These are phyloP conservation scores for Auanema sp. DNA, from an alignment of 2,888 invertebrate species.

Conservation along the genomic window DNA sequence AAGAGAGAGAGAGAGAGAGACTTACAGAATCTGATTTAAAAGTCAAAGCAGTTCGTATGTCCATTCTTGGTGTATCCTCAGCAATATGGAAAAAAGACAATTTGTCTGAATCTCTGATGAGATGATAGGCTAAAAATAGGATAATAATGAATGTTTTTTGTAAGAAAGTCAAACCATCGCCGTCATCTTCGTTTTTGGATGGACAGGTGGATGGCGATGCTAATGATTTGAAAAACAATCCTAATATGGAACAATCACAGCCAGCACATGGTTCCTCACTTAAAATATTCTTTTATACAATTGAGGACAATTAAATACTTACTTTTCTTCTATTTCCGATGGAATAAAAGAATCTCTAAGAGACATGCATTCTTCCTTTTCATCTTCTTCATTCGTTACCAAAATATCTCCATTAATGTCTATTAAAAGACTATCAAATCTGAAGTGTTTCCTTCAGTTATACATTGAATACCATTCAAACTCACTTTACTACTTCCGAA, in stretches of 20 bases:
- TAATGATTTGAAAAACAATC: constrained; percentile 12
- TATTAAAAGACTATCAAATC: too few species aligned
- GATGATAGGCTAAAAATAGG: constrained; percentile 16
- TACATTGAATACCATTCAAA: too few species aligned
- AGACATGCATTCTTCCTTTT: constrained; percentile 5
- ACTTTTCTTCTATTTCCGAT: constrained; percentile 12
- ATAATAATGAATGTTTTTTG: neutral
- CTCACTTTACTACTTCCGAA: neutral
- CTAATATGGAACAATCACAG: constrained; percentile 17
- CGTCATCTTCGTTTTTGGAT: neutral
- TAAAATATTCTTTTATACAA: too few species aligned
- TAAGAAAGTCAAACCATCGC: neutral
- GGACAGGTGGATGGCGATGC: constrained; percentile 13
- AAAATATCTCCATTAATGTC: constrained; percentile 3
- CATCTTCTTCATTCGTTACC: constrained; percentile 6
- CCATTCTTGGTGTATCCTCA: constrained; percentile 19
- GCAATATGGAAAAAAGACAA: constrained; percentile 36
- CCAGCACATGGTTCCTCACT: constrained; percentile 10
- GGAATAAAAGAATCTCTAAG: constrained; percentile 12
- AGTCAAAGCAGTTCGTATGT: constrained; percentile 25
- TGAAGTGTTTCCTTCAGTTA: too few species aligned
- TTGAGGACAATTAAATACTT: constrained; percentile 2
- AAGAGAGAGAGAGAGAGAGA: too few species aligned
- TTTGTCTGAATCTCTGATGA: constrained; percentile 35
- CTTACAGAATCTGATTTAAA: constrained; percentile 35